Percentiles rank a stretch among this genome's conserved stretches.
Conservation (phyloP, 2,113 vertebrate species). For the Passer montanus region DNA sequence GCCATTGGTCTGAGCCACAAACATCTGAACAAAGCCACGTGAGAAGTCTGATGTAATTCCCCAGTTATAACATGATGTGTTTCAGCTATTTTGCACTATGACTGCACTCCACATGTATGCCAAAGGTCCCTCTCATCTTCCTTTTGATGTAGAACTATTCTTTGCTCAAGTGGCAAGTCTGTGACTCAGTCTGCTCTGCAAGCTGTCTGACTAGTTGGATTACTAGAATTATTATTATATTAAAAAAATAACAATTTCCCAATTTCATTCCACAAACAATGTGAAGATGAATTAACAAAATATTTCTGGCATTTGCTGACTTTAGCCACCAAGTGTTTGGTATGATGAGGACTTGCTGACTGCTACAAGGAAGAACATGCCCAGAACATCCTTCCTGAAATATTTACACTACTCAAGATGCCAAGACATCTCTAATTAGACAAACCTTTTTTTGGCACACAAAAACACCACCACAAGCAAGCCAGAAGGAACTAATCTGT, state of each 20-base stretch:
- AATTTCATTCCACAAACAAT: background rate
- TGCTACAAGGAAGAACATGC: background rate
- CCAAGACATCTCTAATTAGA: background rate
- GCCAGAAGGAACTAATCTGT: slow-evolving; percentile 10
- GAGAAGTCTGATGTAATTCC: background rate
- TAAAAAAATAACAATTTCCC: background rate
- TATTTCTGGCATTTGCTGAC: background rate
- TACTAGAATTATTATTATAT: background rate
- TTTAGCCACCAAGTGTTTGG: background rate
- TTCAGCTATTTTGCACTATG: background rate
- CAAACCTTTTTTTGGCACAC: background rate
- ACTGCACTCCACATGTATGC: background rate
- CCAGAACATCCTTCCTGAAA: background rate
- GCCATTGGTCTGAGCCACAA: background rate
- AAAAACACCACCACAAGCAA: background rate
- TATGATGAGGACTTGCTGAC: background rate
- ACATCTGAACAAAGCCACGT: background rate
- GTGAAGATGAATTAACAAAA: background rate
- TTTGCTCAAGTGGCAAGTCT: background rate
- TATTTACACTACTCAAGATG: background rate
- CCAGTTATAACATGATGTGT: background rate
- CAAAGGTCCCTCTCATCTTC: background rate
- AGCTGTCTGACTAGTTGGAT: background rate
- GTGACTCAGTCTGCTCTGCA: background rate
- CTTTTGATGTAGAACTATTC: background rate